Percentiles rank a stretch among this genome's conserved stretches.
phyloP scores from a whole-genome alignment of 2,888 invertebrate genomes.

The Drosophila prostipennis region DNA sequence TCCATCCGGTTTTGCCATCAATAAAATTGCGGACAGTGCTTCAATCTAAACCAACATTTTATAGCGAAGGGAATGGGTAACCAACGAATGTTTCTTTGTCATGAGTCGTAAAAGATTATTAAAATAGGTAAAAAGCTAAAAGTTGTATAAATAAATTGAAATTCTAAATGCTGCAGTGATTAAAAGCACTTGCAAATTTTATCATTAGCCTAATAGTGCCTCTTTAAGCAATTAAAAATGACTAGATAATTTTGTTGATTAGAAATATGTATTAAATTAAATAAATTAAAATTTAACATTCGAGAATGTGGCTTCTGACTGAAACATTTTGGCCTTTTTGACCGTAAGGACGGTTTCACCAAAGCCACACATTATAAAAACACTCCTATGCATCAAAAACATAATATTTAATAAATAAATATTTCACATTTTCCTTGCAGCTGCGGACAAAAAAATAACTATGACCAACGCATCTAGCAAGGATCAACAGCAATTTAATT shows the following conservation, averaged over 20 bases:
- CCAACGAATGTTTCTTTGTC: neutral
- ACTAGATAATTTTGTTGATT: neutral
- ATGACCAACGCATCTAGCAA: conserved; percentile 18
- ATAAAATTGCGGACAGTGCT: conserved; percentile 12
- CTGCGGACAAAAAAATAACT: conserved; percentile 5
- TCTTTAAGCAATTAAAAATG: neutral
- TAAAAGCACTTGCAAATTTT: too few species aligned
- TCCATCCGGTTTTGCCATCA: conserved; percentile 22
- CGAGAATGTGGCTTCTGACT: neutral
- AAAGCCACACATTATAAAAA: conserved; percentile 17
- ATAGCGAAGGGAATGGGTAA: neutral
- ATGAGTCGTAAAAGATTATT: neutral
- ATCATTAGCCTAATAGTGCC: neutral
- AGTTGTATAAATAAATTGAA: too few species aligned
- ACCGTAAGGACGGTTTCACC: neutral
- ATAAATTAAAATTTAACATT: neutral
- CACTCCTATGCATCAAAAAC: conserved; percentile 1
- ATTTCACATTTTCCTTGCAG: conserved; percentile 39
- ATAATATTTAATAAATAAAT: conserved; percentile 39
- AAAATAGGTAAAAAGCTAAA: too few species aligned
- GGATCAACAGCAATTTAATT: conserved; percentile 63
- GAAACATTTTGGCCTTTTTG: neutral
- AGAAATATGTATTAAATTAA: neutral
- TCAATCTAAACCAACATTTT: conserved; percentile 21
- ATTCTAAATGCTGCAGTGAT: neutral